Evolutionary conservation across 2,888 invertebrate species (phyloP).

Genomic region (Meloe dianella): DNA sequence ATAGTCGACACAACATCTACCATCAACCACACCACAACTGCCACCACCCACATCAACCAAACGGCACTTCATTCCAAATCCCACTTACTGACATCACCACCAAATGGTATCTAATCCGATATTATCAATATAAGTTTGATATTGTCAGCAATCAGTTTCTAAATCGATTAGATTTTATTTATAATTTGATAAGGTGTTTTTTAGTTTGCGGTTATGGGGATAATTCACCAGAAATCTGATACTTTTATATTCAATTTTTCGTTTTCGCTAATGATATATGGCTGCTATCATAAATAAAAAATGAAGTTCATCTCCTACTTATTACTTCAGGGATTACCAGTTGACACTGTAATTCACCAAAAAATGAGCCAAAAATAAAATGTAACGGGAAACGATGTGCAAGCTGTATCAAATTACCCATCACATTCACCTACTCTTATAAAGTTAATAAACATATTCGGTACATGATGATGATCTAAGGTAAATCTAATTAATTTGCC

Average conservation of each 20-base stretch:
- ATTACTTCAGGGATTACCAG: background rate
- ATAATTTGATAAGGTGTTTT: too few species aligned
- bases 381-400: background rate
- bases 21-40: background rate
- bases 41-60: background rate
- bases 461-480: background rate
- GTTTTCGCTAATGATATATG: too few species aligned
- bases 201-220: too few species aligned
- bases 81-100: background rate
- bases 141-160: conserved; percentile 13
- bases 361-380: too few species aligned
- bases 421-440: background rate
- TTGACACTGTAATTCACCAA: background rate
- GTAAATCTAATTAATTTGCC: background rate
- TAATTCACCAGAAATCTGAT: too few species aligned
- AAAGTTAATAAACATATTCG: background rate
- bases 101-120: conserved; percentile 7
- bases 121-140: conserved; percentile 12
- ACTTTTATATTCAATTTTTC: too few species aligned
- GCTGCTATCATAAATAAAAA: background rate
- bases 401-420: background rate
- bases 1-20: background rate
- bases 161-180: background rate
- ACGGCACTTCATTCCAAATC: background rate
- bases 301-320: background rate